phyloP scores from a whole-genome alignment of 2,888 invertebrate genomes.

The Acanthosepion esculentum region DNA sequence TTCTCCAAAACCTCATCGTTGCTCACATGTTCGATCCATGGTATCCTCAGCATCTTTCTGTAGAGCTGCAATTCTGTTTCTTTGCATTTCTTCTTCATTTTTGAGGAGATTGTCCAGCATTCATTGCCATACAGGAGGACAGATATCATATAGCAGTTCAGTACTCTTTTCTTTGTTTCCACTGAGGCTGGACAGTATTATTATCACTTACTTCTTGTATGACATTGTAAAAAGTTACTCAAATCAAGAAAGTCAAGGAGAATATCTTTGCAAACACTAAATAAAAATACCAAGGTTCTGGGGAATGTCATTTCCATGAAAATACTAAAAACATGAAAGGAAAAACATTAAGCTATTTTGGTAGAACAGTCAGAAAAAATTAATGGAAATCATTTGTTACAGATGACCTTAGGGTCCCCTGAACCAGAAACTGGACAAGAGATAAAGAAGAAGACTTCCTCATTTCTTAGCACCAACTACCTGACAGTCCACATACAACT shows the following conservation, averaged over 20 bases:
- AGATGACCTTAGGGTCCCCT: conserved; percentile 17
- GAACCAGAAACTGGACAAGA: not conserved
- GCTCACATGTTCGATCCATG: no score
- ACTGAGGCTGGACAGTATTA: not conserved
- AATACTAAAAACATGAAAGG: not conserved
- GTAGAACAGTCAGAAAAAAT: not conserved
- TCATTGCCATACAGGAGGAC: no score
- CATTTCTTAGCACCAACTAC: not conserved
- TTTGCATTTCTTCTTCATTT: no score
- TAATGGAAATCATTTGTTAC: conserved; percentile 6
- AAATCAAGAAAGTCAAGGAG: not conserved
- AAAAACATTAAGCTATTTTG: not conserved
- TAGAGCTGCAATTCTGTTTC: no score
- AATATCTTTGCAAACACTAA: no score
- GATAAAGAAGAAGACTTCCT: not conserved
- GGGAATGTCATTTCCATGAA: not conserved
- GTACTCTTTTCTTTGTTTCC: no score
- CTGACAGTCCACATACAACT: not conserved
- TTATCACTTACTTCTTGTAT: not conserved
- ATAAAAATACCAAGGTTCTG: not conserved
- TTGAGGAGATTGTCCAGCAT: no score
- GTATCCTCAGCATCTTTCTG: no score
- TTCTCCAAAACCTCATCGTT: no score
- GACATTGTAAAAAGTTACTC: not conserved
- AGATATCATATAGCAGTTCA: no score